Evolutionary conservation across 2,113 vertebrate species (phyloP), one percentile per base, ranked within the genome.

Genomic region (Haemorhous mexicanus): DNA sequence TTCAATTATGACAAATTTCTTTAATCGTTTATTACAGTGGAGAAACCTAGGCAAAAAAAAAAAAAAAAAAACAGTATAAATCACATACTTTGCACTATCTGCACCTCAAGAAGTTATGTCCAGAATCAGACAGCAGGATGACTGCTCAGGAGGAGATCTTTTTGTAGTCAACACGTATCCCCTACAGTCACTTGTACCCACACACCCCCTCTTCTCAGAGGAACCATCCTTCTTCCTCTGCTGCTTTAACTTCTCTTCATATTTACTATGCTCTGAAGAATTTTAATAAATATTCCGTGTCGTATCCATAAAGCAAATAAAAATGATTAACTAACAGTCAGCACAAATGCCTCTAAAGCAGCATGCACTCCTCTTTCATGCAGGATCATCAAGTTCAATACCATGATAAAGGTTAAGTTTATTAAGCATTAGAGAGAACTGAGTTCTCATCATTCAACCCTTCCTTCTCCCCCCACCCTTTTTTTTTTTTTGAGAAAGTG

Each of bases 371-470:
- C 82, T 92, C 68, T 85, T 95, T 96, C 93, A 96, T 70, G 81
- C 53, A 91, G 85, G 96, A 98, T 97, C 78, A 95, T 78, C 92
- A 93, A 94, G 82, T 76, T 78, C 94, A 85, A 96, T 73, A 88
- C 88, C 68, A 90, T 22, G 78, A 72, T 80, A 87, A 97, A 97
- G 89, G 93, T 95, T 96, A 97, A 91, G 53, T 96, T 96, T 92
- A 93, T 94, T 88, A 97, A 97, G 86, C 96, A 96, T 77, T 96
- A 87, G 68, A 91, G 41, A 94, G 93, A 79, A 77, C 61, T 28
- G 67, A 90, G 89, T 88, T 95, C 79, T 92, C 91, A 91, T 66
- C 84, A 89, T 23, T 87, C 87, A 91, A 39, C 50, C 56, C 16
- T 16, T 50, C 11, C 13, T 55, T 30, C 15, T 10, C 32, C 16